Evolutionary conservation across 2,113 vertebrate genomes (phyloP), one percentile per base, ranked within the genome.

Genomic region (Phocoena sinus): DNA sequence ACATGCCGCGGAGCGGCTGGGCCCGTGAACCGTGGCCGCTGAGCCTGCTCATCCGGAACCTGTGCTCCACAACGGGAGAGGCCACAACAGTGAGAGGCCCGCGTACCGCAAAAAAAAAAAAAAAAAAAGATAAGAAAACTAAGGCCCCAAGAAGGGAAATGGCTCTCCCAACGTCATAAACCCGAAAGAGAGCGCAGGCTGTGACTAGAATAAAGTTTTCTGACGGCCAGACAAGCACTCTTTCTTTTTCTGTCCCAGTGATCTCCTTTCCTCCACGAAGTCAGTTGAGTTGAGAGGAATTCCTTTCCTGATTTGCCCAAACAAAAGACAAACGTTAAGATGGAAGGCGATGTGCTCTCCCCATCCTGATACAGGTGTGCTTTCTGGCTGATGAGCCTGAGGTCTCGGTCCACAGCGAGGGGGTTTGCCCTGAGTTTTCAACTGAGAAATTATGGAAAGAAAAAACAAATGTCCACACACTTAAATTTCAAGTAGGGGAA

Each of bases 241-340:
- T 80, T 63, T 41, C 67, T 41, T 79, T 44, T 86, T 71, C 44
- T 90, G 53, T 5, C 82, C 77, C 56, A 11, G 26, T 6, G 5
- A 10, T 28, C 47, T 71, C 26, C 71, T 83, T 68, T 84, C 56
- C 20, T 88, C 77, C 87, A 38, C 53, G 86, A 36, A 44, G 18
- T 77, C 56, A 21, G 3, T 26, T 86, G 58, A 36, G 18, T 79
- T 71, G 41, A 91, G 86, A 86, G 31, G 18, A 93, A 91, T 86
- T 86, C 71, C 77, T 86, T 79, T 82, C 85, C 77, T 89, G 47
- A 86, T 92, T 89, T 83, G 5, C 63, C 26, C 79, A 87, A 94
- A 92, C 79, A 81, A 87, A 96, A 97, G 67, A 71, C 94, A 95
- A 89, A 91, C 77, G 77, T 68, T 71, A 65, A 91, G 65, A 58